These are phyloP conservation scores for Amyelois transitella DNA, from an alignment of 1,140 invertebrate genomes.

Conservation along the genomic window DNA sequence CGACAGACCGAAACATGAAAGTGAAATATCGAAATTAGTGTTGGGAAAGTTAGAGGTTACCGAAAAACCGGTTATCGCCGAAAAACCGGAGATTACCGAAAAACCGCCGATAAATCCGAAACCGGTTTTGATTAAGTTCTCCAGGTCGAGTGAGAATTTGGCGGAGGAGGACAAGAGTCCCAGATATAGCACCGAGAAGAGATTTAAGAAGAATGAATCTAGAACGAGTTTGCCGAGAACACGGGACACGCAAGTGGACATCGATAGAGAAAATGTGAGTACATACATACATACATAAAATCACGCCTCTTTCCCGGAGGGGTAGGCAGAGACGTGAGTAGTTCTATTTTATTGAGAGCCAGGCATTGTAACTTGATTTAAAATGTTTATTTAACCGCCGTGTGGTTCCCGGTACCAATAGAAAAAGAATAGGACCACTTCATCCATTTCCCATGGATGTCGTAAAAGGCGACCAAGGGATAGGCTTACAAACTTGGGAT, in stretches of 20 bases:
- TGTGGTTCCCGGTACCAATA: too few species aligned
- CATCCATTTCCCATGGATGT: too few species aligned
- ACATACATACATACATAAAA: neutral
- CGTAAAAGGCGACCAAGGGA: too few species aligned
- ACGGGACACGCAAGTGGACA: constrained; percentile 39
- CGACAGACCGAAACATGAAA: neutral
- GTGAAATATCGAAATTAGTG: constrained; percentile 18
- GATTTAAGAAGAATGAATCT: constrained; percentile 23
- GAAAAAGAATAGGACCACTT: too few species aligned
- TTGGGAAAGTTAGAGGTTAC: neutral
- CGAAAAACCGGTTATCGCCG: neutral
- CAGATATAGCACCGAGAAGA: constrained; percentile 43
- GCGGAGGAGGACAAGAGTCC: constrained; percentile 21
- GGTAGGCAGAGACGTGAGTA: too few species aligned
- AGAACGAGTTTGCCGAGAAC: constrained; percentile 29
- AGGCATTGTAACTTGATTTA: neutral
- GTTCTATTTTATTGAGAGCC: neutral
- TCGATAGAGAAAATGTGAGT: constrained; percentile 63
- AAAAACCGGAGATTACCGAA: neutral
- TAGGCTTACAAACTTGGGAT: too few species aligned
- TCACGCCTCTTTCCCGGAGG: neutral
- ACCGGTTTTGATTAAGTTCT: constrained; percentile 22
- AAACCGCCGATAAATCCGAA: neutral
- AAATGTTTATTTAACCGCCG: neutral
- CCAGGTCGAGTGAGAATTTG: constrained; percentile 48